Base-by-base conservation (phyloP, 1,140 invertebrate genomes). In the Drosophila obscura region DNA sequence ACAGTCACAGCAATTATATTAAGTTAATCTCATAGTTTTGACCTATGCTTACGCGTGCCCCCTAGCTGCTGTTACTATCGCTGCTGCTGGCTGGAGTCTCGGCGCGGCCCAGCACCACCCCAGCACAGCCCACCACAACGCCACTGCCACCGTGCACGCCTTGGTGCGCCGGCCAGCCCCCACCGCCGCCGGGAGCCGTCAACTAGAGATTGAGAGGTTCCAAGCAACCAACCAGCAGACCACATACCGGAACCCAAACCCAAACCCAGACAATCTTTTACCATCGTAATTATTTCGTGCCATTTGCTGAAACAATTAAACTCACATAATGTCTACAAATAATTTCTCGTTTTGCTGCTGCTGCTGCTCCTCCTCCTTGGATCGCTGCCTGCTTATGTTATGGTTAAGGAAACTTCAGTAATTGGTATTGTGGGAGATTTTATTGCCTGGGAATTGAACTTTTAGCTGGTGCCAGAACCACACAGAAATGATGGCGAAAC, bases 261-360 rank as follows among this genome's bases (percentile, higher is more conserved):
- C n/a, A 16, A 53, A 4, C 11, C 31, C 39, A 16, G 31, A 53
- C 31, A 28, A 53, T 13, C 11, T 31, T 13, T n/a, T 19, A n/a
- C 22, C 1, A 16, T 43, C 6, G 60, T 61, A 77, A 75, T 77
- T 71, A 77, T 77, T 65, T 75, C 48, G 45, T 55, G 57, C 52
- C 57, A 75, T 75, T 78, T 78, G 66, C 65, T 50, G 45, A 71
- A 75, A 71, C 75, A 78, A 78, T 78, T 78, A 78, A 75, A 78
- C 66, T 71, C 48, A 31, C 43, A 78, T 78, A 78, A 75, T 71
- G 44, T 78, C 71, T 75, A 75, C 75, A 75, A 71, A 78, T 63
- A 75, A 75, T 49, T 75, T 75, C 55, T 39, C 22, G 56, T 41
- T 44, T 58, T 52, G 45, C 35, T 48, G 61, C 24, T 58, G 26